Evolutionary conservation across 2,888 invertebrate genomes (phyloP), one percentile per base, ranked within the genome.

Genomic region (Ophion costatus): DNA sequence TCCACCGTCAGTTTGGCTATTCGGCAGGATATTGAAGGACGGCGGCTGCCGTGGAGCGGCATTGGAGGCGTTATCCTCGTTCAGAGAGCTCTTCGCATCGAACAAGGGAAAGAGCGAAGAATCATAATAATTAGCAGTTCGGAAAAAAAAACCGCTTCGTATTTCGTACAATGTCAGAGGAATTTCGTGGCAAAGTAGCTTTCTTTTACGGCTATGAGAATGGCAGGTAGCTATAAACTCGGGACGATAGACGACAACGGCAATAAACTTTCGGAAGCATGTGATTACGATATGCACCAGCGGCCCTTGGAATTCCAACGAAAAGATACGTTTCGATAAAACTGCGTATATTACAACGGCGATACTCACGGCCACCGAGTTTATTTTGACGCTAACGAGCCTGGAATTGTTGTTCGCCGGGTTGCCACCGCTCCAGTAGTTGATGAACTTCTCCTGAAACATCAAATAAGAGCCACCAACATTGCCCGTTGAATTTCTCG

Each of bases 371-470:
- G 93, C 90, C 75, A 92, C 89, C 77, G 93, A 93, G 90, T 93
- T 93, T 81, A 93, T 90, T 86, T 90, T 91, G 74, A 93, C 92
- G 87, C 90, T 91, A 84, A 91, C 88, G 78, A 92, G 91, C 81
- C 90, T 88, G n/a, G 92, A 92, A 87, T 90, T 90, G 77, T 89
- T 83, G 73, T 89, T 91, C 33, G 89, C 87, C 64, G 89, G 87
- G 67, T 82, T 78, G 75, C 87, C 74, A 29, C 91, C 89, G 83
- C 88, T 91, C 93, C 93, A 93, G 87, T 93, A 93, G 88, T 93
- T 92, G 87, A 93, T 91, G 88, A 92, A 91, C 89, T 92, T 93
- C 84, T 93, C 93, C 93, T 93, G 90, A 86, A 92, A 92, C 83
- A 82, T 73, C 79, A 88, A 78, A 83, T 63, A 85, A 85, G 66